Evolutionary conservation across 2,888 invertebrate species (phyloP), one percentile per base, ranked within the genome.

Genomic region (Myopa testacea): DNA sequence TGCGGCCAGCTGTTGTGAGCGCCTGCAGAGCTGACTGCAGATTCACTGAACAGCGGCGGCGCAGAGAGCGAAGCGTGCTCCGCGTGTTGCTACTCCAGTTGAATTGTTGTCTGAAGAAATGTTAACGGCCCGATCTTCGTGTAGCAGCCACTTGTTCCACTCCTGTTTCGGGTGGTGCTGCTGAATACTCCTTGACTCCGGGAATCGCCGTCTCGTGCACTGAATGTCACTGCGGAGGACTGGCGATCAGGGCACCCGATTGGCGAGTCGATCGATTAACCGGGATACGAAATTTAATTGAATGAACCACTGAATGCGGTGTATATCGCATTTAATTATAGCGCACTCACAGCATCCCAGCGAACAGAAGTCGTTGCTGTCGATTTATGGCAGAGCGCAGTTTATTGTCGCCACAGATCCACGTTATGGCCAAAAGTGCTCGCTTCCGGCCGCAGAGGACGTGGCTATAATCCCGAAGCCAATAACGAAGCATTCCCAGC

Each of bases 61-160:
- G 62, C 62, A 73, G 45, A 63, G 73, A 60, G 63, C 73, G 63
- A 73, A 73, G 73, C 73, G 73, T 63, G 73, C 72, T 73, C 12
- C 4, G 19, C 4, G 19, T 50, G 63, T 73, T 63, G 45, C 4
- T 62, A 63, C 63, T 14, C 40, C 3, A 63, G 14, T 34, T 73
- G 19, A 73, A 73, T 37, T 62, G 50, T 63, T 55, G 58, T 52
- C 58, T 58, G 52, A 58, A 55, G 55, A 58, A 58, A 72, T 58
- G 60, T 58, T 72, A 34, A 60, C 60, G 38, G 45, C 69, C 40
- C 19, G 69, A 69, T 52, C 50, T 45, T 19, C 19, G 68, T 68
- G 65, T n/a, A 14, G 52, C 40, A 8, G 45, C n/a, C 4, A 12
- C 45, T 50, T 69, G 50, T 26, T 26, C 16, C 40, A 60, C 72